Conservation (phyloP, 2,797 vertebrate genomes). For the Acridotheres tristis region DNA sequence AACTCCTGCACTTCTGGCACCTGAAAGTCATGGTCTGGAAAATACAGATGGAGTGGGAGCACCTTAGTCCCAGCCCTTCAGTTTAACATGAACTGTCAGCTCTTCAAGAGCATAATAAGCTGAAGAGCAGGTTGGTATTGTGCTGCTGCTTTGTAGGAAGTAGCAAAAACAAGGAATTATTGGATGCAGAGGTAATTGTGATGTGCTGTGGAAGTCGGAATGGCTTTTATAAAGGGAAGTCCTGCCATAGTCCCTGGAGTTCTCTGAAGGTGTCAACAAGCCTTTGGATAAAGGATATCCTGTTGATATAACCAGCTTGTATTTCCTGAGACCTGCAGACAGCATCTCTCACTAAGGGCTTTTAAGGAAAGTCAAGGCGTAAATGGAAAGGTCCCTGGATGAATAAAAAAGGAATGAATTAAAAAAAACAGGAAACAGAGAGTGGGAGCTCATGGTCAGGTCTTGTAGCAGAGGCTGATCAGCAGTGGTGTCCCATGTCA, state of each 20-base stretch:
- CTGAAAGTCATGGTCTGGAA: not conserved
- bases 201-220: not conserved
- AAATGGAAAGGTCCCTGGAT: not conserved
- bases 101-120: not conserved
- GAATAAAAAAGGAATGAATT: not conserved
- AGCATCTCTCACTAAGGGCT: constrained; percentile 43
- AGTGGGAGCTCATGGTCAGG: not conserved
- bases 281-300: constrained; percentile 66
- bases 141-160: not conserved
- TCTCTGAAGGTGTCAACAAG: constrained; percentile 63
- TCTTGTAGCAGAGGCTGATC: not conserved
- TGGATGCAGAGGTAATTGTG: not conserved
- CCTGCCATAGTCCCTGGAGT: constrained; percentile 5
- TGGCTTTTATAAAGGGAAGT: constrained; percentile 38
- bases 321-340: constrained; percentile 52
- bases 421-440: not conserved
- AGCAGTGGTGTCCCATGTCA: not conserved
- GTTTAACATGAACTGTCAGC: not conserved
- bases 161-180: not conserved
- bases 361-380: not conserved
- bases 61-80: not conserved
- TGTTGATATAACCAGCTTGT: constrained; percentile 59
- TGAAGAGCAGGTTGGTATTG: not conserved
- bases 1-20: not conserved
- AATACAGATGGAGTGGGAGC: not conserved